Base-by-base conservation (phyloP, 2,113 vertebrate genomes). In the Maccullochella peelii region DNA sequence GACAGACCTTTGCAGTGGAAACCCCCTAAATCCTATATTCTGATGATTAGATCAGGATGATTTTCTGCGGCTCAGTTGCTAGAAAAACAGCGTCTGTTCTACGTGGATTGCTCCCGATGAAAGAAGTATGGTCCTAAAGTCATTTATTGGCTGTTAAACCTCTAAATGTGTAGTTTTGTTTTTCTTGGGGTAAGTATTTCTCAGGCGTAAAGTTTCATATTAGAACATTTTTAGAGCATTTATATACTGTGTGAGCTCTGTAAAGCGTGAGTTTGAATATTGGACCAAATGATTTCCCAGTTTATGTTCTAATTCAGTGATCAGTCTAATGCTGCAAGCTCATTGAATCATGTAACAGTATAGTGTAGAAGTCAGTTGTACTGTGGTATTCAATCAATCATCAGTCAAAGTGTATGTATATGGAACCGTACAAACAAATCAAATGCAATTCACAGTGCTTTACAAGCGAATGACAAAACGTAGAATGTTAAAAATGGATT, bases 1-100 rank as follows among this genome's bases (percentile, higher is more conserved):
- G 25, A 25, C 49, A 70, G 82, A 65, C 80, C 3, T 63, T 73
- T 40, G 38, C 27, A 23, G 70, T 82, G 87, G 82, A 88, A 92
- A 86, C 27, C 42, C 73, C 87, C 50, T 33, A 61, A 82, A 73
- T 54, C 49, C 61, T 83, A 65, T 42, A 33, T 80, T 74, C 66
- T 62, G 52, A 77, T 85, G 83, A 89, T 91, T 86, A 83, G 65
- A 89, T 84, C 63, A 50, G 74, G 65, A 63, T 79, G 79, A 82
- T 90, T 92, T 89, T 89, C 47, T 81, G 59, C 42, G 63, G 70
- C 85, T 90, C 78, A 74, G 52, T 85, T 88, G 91, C 80, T 90
- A 50, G 21, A 80, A 82, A 90, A 94, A 91, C 87, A 86, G 27
- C 44, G 59, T 76, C 79, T 52, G 68, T 89, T 84, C 73, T 70